These are phyloP conservation scores for Peribatodes rhomboidaria DNA, from an alignment of 2,888 invertebrate genomes.

Conservation along the genomic window DNA sequence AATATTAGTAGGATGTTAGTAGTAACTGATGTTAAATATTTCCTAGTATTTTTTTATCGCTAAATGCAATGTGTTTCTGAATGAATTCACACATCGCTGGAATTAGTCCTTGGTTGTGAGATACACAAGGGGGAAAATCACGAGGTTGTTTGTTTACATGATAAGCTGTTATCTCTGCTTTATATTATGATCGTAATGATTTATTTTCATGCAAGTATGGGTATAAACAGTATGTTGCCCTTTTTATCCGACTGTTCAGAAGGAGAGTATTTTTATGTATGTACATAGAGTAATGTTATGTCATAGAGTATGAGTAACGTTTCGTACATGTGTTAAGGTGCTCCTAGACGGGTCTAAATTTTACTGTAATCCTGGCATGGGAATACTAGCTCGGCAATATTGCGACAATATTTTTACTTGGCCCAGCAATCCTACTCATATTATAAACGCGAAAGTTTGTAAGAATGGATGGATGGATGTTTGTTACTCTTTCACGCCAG, in stretches of 20 bases:
- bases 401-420: too few species aligned
- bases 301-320: too few species aligned
- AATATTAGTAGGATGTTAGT: too few species aligned
- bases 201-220: conserved; percentile 7
- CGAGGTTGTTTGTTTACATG: conserved; percentile 34
- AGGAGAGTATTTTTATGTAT: background rate
- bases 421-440: too few species aligned
- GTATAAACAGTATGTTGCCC: background rate
- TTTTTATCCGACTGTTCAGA: background rate
- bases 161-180: conserved; percentile 30
- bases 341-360: too few species aligned
- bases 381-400: too few species aligned
- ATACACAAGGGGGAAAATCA: conserved; percentile 24
- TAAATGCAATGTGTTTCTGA: background rate
- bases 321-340: too few species aligned
- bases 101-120: background rate
- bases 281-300: too few species aligned
- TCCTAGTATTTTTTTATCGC: background rate
- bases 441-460: too few species aligned
- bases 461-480: too few species aligned
- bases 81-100: background rate
- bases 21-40: background rate
- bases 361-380: too few species aligned
- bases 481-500: too few species aligned
- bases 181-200: conserved; percentile 20